Percentiles rank a stretch among this genome's conserved stretches.
Conservation (phyloP, 2,113 vertebrate genomes). For the Zootoca vivipara region DNA sequence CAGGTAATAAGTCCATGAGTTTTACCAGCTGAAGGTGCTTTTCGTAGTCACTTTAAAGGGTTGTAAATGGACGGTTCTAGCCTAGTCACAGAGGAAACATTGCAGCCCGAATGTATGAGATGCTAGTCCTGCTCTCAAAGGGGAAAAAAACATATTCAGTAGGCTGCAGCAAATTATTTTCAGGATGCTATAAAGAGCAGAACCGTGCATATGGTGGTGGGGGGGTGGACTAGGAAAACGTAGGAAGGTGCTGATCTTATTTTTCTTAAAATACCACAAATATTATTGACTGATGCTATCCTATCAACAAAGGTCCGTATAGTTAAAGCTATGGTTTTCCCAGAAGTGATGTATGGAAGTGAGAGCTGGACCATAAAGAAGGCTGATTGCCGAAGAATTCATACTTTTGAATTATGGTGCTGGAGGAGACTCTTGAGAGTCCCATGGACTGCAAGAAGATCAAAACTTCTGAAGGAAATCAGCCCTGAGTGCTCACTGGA, state of each 20-base stretch:
- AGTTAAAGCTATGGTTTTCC: too few relatives aligned
- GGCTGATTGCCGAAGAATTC: too few relatives aligned
- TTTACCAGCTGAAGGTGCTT: neutral
- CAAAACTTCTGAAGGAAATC: too few relatives aligned
- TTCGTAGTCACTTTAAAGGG: too few relatives aligned
- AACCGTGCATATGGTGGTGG: constrained; percentile 16
- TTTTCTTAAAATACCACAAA: constrained; percentile 30
- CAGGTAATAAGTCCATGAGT: neutral
- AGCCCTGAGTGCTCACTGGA: too few relatives aligned
- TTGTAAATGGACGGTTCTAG: neutral
- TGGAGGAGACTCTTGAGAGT: too few relatives aligned
- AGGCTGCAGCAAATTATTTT: neutral
- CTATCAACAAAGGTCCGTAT: too few relatives aligned
- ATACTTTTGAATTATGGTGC: too few relatives aligned
- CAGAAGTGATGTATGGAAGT: too few relatives aligned
- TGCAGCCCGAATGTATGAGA: neutral
- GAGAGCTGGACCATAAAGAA: too few relatives aligned
- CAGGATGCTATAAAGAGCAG: neutral
- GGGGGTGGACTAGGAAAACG: constrained; percentile 19
- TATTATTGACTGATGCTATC: constrained; percentile 19
- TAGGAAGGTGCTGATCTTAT: neutral
- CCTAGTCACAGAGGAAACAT: neutral
- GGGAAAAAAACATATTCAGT: neutral
- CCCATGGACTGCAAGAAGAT: too few relatives aligned
- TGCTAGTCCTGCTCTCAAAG: neutral